phyloP scores from a whole-genome alignment of 2,113 vertebrate genomes.

The Perognathus longimembris region DNA sequence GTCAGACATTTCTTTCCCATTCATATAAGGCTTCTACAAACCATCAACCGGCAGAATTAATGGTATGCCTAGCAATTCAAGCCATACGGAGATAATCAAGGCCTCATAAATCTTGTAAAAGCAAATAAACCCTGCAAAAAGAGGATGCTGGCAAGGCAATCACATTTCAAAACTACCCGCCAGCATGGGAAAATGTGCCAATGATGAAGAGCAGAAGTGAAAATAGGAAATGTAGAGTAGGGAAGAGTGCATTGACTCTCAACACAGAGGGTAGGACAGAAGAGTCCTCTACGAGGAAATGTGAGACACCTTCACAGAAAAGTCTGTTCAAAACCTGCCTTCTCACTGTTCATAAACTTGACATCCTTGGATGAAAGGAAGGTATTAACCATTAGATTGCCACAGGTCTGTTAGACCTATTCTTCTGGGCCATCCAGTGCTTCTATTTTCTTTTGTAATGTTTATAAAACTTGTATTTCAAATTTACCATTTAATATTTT shows the following conservation, averaged over 20 bases:
- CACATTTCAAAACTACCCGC: constrained; percentile 52
- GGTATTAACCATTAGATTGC: neutral
- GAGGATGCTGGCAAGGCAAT: constrained; percentile 10
- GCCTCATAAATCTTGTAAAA: constrained; percentile 60
- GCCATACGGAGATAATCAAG: constrained; percentile 65
- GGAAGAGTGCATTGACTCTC: neutral
- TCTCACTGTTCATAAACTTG: neutral
- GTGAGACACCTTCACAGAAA: neutral
- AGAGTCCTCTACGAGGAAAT: neutral
- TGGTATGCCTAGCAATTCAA: constrained; percentile 44
- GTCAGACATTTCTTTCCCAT: neutral
- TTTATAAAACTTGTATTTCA: too few species aligned
- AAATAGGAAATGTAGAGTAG: neutral
- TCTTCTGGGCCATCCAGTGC: neutral
- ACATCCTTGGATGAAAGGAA: neutral
- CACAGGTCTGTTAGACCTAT: neutral
- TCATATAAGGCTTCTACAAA: constrained; percentile 12
- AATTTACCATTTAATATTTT: too few species aligned
- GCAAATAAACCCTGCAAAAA: constrained; percentile 59
- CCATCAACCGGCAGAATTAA: constrained; percentile 72
- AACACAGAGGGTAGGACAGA: neutral
- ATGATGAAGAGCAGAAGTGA: neutral
- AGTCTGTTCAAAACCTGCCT: neutral
- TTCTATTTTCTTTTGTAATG: too few species aligned
- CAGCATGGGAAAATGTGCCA: neutral